Percentiles rank a stretch among this genome's conserved stretches.
These are phyloP conservation scores for Corythucha ciliata DNA, from an alignment of 2,888 invertebrate species.

Conservation along the genomic window DNA sequence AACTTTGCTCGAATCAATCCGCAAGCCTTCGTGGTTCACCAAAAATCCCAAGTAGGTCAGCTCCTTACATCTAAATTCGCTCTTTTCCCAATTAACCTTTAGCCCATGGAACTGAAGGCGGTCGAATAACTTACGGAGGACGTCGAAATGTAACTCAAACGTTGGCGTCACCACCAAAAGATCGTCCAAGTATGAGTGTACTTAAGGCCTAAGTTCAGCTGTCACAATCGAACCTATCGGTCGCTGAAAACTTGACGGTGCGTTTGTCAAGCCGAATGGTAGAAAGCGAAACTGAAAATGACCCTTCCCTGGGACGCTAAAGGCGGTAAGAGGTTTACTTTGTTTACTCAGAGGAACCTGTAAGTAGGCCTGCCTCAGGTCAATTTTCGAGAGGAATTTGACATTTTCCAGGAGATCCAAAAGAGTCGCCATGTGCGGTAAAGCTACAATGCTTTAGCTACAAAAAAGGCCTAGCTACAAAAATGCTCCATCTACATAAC, in stretches of 20 bases:
- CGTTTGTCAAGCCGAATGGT: conserved; percentile 31
- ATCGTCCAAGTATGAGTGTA: conserved; percentile 19
- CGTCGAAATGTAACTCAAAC: not conserved
- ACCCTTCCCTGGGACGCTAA: no score
- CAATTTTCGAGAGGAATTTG: no score
- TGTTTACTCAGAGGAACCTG: no score
- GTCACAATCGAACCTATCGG: conserved; percentile 27
- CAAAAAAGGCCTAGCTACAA: no score
- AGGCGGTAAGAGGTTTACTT: not conserved
- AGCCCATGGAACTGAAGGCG: not conserved
- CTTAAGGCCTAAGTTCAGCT: conserved; percentile 25
- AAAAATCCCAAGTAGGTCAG: conserved; percentile 5
- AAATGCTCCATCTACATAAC: no score
- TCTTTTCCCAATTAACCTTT: conserved; percentile 3
- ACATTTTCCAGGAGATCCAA: no score
- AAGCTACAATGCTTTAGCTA: no score
- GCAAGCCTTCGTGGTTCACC: not conserved
- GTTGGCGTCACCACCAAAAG: conserved; percentile 9
- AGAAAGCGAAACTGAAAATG: conserved; percentile 29
- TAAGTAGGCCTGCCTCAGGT: no score
- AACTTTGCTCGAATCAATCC: conserved; percentile 2
- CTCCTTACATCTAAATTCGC: not conserved
- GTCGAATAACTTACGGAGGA: not conserved
- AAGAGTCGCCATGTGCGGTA: no score
- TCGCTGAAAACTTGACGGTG: conserved; percentile 27